A percentile compares a stretch with the other conserved stretches of the same genome.
These are phyloP conservation scores for Amiota mariae DNA, from an alignment of 2,888 invertebrate species.

Conservation along the genomic window DNA sequence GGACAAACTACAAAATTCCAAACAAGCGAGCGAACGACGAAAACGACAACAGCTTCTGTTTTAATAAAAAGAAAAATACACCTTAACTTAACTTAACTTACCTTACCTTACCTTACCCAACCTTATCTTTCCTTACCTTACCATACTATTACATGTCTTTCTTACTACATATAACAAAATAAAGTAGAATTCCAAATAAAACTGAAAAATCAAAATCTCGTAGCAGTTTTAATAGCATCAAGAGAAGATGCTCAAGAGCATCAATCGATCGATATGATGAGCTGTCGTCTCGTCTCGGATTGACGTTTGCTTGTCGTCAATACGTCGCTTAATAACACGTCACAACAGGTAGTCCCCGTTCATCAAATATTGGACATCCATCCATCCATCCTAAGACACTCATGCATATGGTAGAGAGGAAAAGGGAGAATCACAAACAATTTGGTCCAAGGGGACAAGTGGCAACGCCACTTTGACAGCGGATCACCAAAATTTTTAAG, in stretches of 20 bases:
- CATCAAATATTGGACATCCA: constrained; percentile 47
- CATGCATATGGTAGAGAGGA: too few species aligned
- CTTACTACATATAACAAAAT: background rate
- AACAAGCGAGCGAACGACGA: constrained; percentile 39
- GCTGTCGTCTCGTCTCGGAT: constrained; percentile 65
- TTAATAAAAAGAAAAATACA: background rate
- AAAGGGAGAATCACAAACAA: background rate
- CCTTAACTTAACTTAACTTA: too few species aligned
- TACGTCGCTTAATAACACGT: constrained; percentile 73
- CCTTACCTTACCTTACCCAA: too few species aligned
- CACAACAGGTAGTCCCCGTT: constrained; percentile 71
- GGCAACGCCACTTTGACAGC: background rate
- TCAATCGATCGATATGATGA: constrained; percentile 66
- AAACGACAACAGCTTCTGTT: constrained; percentile 42
- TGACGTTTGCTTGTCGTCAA: constrained; percentile 73
- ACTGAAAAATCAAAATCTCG: constrained; percentile 35
- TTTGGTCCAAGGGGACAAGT: constrained; percentile 2
- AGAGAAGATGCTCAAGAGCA: constrained; percentile 45
- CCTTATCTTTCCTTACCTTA: too few species aligned
- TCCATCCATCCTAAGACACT: background rate
- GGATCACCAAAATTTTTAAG: constrained; percentile 1
- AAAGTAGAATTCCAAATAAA: constrained; percentile 10
- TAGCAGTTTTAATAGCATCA: constrained; percentile 7
- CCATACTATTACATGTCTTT: too few species aligned
- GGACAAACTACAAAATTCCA: constrained; percentile 50